These are phyloP conservation scores for Euwallacea similis DNA, from an alignment of 1,140 invertebrate species.

Conservation along the genomic window DNA sequence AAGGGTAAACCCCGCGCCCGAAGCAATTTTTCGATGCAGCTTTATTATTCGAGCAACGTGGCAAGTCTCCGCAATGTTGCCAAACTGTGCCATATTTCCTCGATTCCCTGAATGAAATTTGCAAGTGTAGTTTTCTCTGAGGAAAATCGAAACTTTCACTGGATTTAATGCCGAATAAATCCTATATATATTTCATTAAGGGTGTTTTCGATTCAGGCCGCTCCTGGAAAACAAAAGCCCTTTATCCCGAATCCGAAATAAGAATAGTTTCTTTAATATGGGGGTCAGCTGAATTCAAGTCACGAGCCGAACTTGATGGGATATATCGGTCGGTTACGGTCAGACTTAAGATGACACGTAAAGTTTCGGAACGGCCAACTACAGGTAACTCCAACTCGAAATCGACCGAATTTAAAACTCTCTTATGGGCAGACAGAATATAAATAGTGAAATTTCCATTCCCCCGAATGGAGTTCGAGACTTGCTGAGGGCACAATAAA, in stretches of 20 bases:
- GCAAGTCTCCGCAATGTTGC: no score
- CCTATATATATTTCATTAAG: no score
- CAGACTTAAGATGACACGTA: conserved; percentile 26
- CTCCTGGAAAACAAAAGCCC: background rate
- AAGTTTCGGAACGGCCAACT: conserved; percentile 16
- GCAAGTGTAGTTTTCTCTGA: no score
- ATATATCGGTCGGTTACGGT: conserved; percentile 13
- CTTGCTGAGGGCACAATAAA: background rate
- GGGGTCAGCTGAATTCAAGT: conserved; percentile 4
- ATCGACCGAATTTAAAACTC: conserved; percentile 23
- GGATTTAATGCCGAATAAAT: no score
- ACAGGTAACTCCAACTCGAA: conserved; percentile 13
- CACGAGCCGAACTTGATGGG: conserved; percentile 13
- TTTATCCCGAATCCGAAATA: no score
- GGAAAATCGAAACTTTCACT: no score
- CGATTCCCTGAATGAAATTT: no score
- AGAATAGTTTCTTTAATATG: no score
- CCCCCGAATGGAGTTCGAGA: conserved; percentile 1
- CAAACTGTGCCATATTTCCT: no score
- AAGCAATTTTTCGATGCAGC: no score
- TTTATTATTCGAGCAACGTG: no score
- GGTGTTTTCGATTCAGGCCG: background rate
- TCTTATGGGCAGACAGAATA: conserved; percentile 18
- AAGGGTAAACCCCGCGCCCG: no score
- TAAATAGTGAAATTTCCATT: conserved; percentile 15